Evolutionary conservation across 2,888 invertebrate species (phyloP).

Genomic region (Lacanobia oleracea): DNA sequence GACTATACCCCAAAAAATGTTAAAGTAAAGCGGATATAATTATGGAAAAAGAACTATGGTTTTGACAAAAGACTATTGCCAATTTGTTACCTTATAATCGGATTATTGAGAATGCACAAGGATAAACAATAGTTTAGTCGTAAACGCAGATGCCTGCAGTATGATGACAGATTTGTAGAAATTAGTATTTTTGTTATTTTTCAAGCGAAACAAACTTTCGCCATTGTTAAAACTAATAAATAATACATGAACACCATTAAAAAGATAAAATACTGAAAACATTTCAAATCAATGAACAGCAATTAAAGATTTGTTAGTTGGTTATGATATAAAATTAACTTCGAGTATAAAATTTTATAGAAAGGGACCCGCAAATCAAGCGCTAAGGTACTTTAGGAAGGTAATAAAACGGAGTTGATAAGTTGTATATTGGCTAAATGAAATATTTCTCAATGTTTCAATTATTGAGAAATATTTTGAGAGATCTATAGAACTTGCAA

Average conservation of each 20-base stretch:
- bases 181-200: neutral
- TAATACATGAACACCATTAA: neutral
- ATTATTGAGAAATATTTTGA: neutral
- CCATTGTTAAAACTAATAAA: neutral
- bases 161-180: neutral
- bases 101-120: neutral
- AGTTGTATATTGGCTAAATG: neutral
- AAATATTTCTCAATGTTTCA: neutral
- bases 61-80: neutral
- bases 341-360: neutral
- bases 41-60: neutral
- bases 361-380: constrained; percentile 22
- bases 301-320: constrained; percentile 7
- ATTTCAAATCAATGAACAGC: constrained; percentile 1
- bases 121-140: neutral
- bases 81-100: neutral
- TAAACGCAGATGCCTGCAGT: neutral
- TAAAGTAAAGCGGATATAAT: neutral
- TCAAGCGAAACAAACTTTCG: neutral
- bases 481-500: neutral
- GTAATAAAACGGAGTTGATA: constrained; percentile 10
- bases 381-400: neutral
- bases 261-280: neutral
- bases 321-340: constrained; percentile 6
- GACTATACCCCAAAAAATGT: neutral